Evolutionary conservation across 2,888 invertebrate species (phyloP), one percentile per base, ranked within the genome.

Genomic region (Brenthis hecate): DNA sequence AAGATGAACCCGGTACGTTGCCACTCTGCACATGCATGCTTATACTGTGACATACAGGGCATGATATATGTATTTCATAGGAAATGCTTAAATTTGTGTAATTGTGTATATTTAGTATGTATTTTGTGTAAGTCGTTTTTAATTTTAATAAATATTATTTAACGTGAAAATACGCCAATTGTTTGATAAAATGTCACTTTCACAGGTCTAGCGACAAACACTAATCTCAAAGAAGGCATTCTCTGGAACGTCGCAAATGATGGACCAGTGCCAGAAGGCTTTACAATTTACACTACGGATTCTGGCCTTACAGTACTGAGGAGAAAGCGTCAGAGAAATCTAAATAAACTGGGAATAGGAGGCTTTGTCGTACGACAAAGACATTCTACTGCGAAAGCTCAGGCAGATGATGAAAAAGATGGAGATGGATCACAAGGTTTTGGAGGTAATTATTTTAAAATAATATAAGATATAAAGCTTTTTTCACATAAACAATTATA

Each of bases 271-370:
- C 97, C 97, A 0, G 97, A 97, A 79, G 97, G 97, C 13, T 97
- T 96, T 80, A 96, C 96, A 16, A 93, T 96, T 57, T 95, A 95
- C 79, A 96, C 96, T 0, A 96, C 96, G 70, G 97, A 98, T 76
- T 95, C 95, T 19, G 97, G 97, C 0, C 94, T 96, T n/a, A 95
- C 95, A 14, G 95, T 97, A 56, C 87, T 97, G 69, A 93, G 97
- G 68, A 94, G 97, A 71, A 98, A 98, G 85, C 94, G 98, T 60
- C 97, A 97, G 83, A 93, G 98, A 62, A 98, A 98, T 87, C 89
- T 98, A 54, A 97, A 98, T 82, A 98, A 97, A 85, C 92, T 98
- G 50, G 95, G 95, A 6, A 98, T 98, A 71, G 98, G 98, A 6
- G 98, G 98, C 0, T 98, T 98, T 82, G 94, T 96, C 70, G 98